Evolutionary conservation across 2,888 invertebrate species (phyloP).

Genomic region (Pasiphila rectangulata): DNA sequence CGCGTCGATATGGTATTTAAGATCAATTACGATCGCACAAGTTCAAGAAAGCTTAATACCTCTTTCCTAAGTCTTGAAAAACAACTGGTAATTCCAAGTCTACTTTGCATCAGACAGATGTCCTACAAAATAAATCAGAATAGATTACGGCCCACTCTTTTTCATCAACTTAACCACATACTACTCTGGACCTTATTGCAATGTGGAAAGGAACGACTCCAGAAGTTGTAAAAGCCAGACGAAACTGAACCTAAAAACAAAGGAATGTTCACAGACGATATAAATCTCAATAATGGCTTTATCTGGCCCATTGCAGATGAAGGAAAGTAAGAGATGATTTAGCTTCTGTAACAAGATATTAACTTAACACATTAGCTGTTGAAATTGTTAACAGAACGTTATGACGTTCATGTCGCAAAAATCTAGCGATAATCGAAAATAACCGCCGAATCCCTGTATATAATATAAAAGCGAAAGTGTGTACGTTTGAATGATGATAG

Average conservation of each 20-base stretch:
- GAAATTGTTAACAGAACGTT: too few species aligned
- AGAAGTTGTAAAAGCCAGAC: slow-evolving; percentile 2
- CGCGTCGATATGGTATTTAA: too few species aligned
- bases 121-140: slow-evolving; percentile 31
- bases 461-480: too few species aligned
- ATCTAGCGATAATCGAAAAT: too few species aligned
- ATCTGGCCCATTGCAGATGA: not conserved
- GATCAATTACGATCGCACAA: too few species aligned
- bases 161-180: slow-evolving; percentile 6
- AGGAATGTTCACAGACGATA: slow-evolving; percentile 13
- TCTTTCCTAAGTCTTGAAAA: too few species aligned
- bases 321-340: not conserved
- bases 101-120: slow-evolving; percentile 8
- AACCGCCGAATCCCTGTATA: too few species aligned
- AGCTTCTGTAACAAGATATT: not conserved
- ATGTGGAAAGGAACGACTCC: not conserved
- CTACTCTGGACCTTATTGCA: slow-evolving; percentile 4
- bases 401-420: too few species aligned
- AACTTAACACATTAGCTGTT: too few species aligned
- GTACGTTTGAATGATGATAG: too few species aligned
- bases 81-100: slow-evolving; percentile 7
- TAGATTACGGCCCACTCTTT: slow-evolving; percentile 24
- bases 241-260: slow-evolving; percentile 16
- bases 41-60: too few species aligned
- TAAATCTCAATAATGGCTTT: slow-evolving; percentile 18